Conservation (phyloP, 2,888 invertebrate genomes). For the Anticlea derivata region DNA sequence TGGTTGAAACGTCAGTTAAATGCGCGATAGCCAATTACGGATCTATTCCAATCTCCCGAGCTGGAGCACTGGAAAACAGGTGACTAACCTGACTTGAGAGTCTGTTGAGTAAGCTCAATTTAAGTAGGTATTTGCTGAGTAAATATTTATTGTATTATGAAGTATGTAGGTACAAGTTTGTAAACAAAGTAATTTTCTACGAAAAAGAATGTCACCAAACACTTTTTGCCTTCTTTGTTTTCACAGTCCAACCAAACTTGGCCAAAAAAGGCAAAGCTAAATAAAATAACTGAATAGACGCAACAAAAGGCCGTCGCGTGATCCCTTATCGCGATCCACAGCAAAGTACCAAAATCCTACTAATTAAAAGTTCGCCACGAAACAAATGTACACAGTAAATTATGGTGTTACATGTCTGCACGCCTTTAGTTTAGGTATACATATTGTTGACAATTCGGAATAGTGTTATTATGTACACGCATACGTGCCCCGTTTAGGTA, state of each 20-base stretch:
- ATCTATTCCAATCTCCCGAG: too few relatives aligned
- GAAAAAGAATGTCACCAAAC: not conserved
- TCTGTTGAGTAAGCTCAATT: too few relatives aligned
- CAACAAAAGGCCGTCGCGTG: conserved; percentile 67
- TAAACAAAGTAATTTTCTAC: too few relatives aligned
- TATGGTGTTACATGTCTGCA: conserved; percentile 38
- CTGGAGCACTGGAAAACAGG: too few relatives aligned
- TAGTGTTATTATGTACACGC: conserved; percentile 14
- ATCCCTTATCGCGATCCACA: conserved; percentile 58
- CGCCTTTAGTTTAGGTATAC: conserved; percentile 26
- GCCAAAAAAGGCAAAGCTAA: not conserved
- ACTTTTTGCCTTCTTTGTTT: not conserved
- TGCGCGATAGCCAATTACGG: too few relatives aligned
- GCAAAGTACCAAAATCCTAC: conserved; percentile 59
- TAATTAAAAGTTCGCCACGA: conserved; percentile 72
- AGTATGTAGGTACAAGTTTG: too few relatives aligned
- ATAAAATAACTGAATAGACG: conserved; percentile 33
- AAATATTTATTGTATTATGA: too few relatives aligned
- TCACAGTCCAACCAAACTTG: not conserved
- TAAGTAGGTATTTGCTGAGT: too few relatives aligned
- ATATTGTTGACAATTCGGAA: conserved; percentile 19
- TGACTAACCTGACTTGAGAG: too few relatives aligned
- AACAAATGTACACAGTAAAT: conserved; percentile 49
- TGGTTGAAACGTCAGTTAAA: too few relatives aligned
- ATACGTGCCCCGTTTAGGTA: not conserved